Evolutionary conservation across 2,113 vertebrate species (phyloP).

Genomic region (Gobiocypris rarus): DNA sequence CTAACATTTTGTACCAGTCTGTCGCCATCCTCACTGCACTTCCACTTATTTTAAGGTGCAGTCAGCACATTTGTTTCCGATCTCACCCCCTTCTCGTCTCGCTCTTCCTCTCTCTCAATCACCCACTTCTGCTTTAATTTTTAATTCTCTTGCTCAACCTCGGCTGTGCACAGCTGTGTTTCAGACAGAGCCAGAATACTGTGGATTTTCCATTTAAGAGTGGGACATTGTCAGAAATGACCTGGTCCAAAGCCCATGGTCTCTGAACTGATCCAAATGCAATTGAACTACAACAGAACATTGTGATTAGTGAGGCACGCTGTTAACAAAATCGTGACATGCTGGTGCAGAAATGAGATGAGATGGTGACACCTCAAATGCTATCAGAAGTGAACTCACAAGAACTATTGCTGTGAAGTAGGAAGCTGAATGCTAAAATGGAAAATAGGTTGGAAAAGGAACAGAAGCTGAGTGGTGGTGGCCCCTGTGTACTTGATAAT

Average conservation of each 20-base stretch:
- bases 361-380: not conserved
- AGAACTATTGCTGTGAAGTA: not conserved
- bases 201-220: conserved; percentile 25
- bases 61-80: conserved; percentile 61
- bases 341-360: not conserved
- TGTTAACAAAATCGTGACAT: not conserved
- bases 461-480: not conserved
- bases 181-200: conserved; percentile 2
- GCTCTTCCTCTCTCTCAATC: conserved; percentile 41
- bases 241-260: not conserved
- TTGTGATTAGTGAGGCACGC: not conserved
- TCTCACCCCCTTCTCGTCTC: not conserved
- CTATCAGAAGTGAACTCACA: not conserved
- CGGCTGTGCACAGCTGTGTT: not conserved
- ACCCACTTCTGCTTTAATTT: conserved; percentile 57
- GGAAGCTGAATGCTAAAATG: not conserved
- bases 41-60: conserved; percentile 45
- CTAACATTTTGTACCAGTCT: not conserved
- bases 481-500: not conserved
- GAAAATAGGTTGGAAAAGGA: not conserved
- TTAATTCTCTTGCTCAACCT: conserved; percentile 33
- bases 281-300: conserved; percentile 20
- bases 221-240: not conserved
- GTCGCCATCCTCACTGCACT: not conserved
- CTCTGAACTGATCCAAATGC: conserved; percentile 10